phyloP scores from a whole-genome alignment of 2,888 invertebrate species.

The Miltochrista miniata region DNA sequence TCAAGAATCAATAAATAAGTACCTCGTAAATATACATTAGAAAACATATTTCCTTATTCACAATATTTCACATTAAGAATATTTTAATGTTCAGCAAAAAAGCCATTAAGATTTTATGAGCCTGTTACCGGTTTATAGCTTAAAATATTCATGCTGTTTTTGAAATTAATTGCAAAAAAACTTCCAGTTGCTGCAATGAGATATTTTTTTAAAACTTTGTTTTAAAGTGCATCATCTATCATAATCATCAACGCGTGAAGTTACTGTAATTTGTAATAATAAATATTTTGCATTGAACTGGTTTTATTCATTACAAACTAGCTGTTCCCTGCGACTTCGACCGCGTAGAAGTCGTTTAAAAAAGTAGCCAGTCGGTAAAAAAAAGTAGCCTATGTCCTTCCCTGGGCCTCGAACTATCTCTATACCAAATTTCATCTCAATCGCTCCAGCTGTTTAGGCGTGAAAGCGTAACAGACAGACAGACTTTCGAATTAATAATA shows the following conservation, averaged over 20 bases:
- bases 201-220: background rate
- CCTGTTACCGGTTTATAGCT: conserved; percentile 16
- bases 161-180: background rate
- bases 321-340: no score
- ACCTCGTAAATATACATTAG: no score
- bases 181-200: background rate
- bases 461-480: no score
- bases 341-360: no score
- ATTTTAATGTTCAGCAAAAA: conserved; percentile 14
- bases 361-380: no score
- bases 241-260: background rate
- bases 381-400: no score
- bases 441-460: no score
- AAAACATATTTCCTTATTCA: background rate
- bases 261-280: background rate
- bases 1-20: no score
- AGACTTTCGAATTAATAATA: no score
- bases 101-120: conserved; percentile 23
- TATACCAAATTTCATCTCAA: no score
- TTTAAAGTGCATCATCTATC: background rate
- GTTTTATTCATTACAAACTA: background rate
- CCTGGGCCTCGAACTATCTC: no score
- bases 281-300: background rate
- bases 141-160: conserved; percentile 22
- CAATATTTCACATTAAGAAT: background rate